Conservation (phyloP, 2,888 invertebrate genomes). For the Limnephilus lunatus region DNA sequence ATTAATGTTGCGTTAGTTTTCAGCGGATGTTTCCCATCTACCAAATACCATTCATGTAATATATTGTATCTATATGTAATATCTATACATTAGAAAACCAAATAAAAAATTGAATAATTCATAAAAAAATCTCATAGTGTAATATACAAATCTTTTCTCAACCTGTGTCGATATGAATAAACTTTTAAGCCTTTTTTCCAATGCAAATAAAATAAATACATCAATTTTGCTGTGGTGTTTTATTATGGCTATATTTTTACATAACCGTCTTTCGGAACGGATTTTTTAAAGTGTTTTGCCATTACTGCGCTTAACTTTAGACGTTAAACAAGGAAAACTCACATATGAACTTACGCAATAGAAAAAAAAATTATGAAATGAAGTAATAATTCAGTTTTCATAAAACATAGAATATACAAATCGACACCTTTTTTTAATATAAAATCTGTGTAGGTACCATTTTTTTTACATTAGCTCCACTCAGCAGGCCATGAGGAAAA, state of each 20-base stretch:
- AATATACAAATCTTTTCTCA: not conserved
- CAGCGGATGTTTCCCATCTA: not conserved
- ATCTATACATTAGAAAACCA: not conserved
- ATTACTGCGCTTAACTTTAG: not conserved
- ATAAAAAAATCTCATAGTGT: not conserved
- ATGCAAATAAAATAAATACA: not conserved
- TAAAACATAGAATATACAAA: too few relatives aligned
- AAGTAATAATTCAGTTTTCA: too few relatives aligned
- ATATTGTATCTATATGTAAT: not conserved
- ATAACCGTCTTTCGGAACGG: not conserved
- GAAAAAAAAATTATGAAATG: too few relatives aligned
- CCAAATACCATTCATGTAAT: not conserved
- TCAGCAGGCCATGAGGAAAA: too few relatives aligned
- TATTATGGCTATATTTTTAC: not conserved
- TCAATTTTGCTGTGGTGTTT: not conserved
- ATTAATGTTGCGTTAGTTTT: not conserved
- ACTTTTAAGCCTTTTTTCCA: not conserved
- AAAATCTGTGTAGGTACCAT: too few relatives aligned
- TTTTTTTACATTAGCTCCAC: too few relatives aligned
- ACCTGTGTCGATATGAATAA: not conserved
- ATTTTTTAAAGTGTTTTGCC: not conserved
- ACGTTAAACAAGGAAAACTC: not conserved
- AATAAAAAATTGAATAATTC: not conserved
- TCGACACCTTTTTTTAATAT: too few relatives aligned
- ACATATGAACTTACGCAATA: not conserved